Base-by-base conservation (phyloP, 2,888 invertebrate species). In the Rhimphoctona megacephalus region DNA sequence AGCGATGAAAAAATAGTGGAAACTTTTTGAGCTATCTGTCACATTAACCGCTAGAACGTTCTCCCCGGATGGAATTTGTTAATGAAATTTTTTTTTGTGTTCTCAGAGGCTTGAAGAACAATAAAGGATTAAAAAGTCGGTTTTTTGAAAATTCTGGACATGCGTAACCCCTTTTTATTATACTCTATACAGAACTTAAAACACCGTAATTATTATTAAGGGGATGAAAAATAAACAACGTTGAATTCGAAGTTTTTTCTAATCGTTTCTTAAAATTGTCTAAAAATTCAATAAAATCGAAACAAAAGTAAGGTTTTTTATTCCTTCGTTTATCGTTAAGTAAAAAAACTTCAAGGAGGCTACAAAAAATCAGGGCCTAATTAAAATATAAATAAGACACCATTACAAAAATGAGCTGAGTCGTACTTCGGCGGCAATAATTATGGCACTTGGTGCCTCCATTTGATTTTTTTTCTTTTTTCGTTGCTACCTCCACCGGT, bases 401-500 rank as follows among this genome's bases (percentile, higher is more conserved):
- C n/a, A 19, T 43, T 7, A 43, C 11, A 43, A 64, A n/a, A 66
- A 49, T 14, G 46, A 77, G 25, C 30, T n/a, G 33, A 43, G 14
- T 61, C 54, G 67, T 57, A 46, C 25, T n/a, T 57, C 77, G 70
- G 61, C 77, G 70, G 61, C 76, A 77, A 70, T 61, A 69, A 78
- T 69, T 39, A 54, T 39, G 83, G 79, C 79, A 57, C 67, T 46
- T 49, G 54, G 67, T 77, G 73, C 78, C 73, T 33, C 69, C 43
- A n/a, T 66, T 69, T 43, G 54, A 39, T 79, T 77, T 39, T 66
- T 54, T 30, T 54, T 77, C 19, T 52, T 54, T 54, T 54, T 78
- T 36, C 57, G 8, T 57, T 54, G 36, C 39, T 36, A 72, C 76
- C 66, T 85, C 77, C 85, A 85, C 72, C 77, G 85, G 72, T 81